Conservation (phyloP, 1,140 invertebrate species). For the Leptinotarsa undecemlineata region DNA sequence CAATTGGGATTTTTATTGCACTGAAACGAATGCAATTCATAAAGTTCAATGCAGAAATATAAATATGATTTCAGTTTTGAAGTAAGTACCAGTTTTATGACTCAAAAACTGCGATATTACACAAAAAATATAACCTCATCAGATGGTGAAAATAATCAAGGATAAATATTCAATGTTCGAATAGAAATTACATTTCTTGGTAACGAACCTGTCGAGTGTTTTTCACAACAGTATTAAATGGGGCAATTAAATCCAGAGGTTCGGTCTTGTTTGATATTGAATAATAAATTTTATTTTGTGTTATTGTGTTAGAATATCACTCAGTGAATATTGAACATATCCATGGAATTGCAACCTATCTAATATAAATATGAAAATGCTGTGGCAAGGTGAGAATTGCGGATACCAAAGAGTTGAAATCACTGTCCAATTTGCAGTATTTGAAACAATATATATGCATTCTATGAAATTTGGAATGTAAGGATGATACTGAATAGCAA, state of each 20-base stretch:
- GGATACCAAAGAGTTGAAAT: conserved; percentile 1
- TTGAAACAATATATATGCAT: not conserved
- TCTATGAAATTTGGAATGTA: not conserved
- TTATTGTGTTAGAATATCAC: not conserved
- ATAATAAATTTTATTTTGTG: too few relatives aligned
- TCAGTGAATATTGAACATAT: not conserved
- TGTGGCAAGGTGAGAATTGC: not conserved
- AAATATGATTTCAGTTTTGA: not conserved
- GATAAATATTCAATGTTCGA: too few relatives aligned
- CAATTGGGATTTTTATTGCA: conserved; percentile 1
- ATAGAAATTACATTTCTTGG: too few relatives aligned
- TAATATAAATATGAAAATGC: conserved; percentile 7
- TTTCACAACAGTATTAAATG: too few relatives aligned
- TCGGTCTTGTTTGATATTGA: too few relatives aligned
- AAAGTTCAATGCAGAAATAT: not conserved
- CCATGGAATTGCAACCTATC: not conserved
- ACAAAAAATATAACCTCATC: too few relatives aligned
- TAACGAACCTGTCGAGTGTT: too few relatives aligned
- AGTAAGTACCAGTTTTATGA: too few relatives aligned
- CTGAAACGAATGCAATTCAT: not conserved
- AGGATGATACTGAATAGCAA: not conserved
- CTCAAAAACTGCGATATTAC: too few relatives aligned
- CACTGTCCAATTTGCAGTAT: not conserved
- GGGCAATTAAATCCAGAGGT: too few relatives aligned
- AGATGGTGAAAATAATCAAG: too few relatives aligned